These are phyloP conservation scores for Tetrao urogallus DNA, from an alignment of 2,113 vertebrate species.

Conservation along the genomic window DNA sequence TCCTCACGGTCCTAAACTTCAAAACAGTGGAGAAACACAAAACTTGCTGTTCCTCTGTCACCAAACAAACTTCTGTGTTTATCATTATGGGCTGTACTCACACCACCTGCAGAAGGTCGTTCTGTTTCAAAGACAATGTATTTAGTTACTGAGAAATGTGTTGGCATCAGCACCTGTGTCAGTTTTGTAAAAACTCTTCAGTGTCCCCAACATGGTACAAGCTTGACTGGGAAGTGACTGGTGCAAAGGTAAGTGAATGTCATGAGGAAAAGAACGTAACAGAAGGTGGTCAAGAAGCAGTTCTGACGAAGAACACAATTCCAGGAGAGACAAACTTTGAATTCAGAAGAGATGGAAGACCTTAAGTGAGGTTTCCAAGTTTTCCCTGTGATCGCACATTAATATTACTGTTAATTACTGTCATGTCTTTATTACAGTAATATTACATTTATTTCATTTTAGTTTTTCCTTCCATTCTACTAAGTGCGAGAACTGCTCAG, in stretches of 20 bases:
- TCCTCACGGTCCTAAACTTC: background rate
- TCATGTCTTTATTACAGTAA: background rate
- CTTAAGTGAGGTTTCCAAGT: background rate
- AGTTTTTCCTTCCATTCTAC: background rate
- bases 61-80: background rate
- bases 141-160: background rate
- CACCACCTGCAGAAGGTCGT: background rate
- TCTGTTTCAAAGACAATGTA: background rate
- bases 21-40: background rate
- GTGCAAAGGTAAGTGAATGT: background rate
- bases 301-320: accelerated
- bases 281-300: background rate
- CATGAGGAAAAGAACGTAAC: background rate
- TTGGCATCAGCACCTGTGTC: background rate
- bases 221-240: background rate
- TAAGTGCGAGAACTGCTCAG: background rate
- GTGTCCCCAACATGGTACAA: background rate
- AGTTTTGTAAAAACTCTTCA: too few relatives aligned
- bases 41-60: background rate
- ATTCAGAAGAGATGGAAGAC: background rate
- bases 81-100: background rate
- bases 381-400: background rate
- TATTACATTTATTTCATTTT: background rate
- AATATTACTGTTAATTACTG: background rate
- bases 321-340: background rate